Evolutionary conservation across 2,797 vertebrate genomes (phyloP).

Genomic region (Pachyuromys duprasi): DNA sequence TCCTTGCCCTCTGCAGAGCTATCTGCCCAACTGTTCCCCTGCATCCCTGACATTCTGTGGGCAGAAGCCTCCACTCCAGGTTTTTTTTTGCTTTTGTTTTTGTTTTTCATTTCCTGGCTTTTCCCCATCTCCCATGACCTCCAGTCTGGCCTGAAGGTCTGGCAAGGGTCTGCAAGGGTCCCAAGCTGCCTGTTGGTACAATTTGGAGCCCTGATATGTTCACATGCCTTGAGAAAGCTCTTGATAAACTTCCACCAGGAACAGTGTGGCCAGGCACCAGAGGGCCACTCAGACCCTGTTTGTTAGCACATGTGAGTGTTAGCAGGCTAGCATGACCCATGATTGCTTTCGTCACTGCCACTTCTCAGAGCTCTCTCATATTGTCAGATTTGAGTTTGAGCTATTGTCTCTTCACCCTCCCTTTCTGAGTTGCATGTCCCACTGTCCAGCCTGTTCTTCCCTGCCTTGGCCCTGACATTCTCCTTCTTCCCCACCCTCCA

Average conservation of each 20-base stretch:
- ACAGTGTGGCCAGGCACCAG: background rate
- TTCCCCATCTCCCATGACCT: background rate
- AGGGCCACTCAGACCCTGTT: background rate
- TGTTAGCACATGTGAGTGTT: background rate
- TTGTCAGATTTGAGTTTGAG: background rate
- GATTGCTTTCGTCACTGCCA: background rate
- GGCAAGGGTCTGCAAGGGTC: background rate
- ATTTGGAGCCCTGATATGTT: background rate
- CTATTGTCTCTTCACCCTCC: accelerated
- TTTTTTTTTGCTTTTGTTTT: too few relatives aligned
- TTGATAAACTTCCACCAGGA: background rate
- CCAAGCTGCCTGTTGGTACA: background rate
- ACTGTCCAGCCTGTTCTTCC: background rate
- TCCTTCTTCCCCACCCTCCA: too few relatives aligned
- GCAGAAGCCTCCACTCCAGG: background rate
- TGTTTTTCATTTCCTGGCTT: background rate
- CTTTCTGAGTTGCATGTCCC: too few relatives aligned
- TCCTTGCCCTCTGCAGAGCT: background rate
- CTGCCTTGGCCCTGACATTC: background rate
- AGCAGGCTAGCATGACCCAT: background rate
- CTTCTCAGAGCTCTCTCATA: background rate
- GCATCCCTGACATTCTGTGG: background rate
- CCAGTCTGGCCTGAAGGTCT: background rate
- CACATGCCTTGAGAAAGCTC: background rate
- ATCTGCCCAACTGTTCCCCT: background rate